These are phyloP conservation scores for Rhinichthys klamathensis DNA, from an alignment of 2,113 vertebrate species.

Conservation along the genomic window DNA sequence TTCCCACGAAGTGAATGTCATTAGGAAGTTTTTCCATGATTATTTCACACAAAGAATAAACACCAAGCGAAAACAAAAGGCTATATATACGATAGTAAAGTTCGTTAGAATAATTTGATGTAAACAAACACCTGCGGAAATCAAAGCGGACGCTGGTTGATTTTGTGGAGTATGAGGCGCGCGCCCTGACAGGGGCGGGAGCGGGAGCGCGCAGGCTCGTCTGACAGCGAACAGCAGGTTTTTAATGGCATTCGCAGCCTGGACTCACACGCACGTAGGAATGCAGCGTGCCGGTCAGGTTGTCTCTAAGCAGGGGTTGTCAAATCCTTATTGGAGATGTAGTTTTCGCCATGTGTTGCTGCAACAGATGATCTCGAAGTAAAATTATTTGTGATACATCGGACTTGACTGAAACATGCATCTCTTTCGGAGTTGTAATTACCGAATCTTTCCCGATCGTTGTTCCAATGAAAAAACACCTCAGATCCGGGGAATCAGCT, in stretches of 20 bases:
- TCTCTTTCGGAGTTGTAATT: constrained; percentile 87
- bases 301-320: background rate
- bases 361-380: constrained; percentile 47
- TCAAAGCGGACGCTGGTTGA: background rate
- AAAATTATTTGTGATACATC: constrained; percentile 51
- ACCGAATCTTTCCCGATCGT: constrained; percentile 84
- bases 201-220: background rate
- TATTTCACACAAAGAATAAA: background rate
- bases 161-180: background rate
- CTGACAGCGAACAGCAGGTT: constrained; percentile 30
- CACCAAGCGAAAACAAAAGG: background rate
- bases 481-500: constrained; percentile 85
- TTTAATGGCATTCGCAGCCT: background rate
- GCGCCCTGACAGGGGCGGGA: background rate
- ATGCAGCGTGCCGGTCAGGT: background rate
- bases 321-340: constrained; percentile 34
- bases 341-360: constrained; percentile 43
- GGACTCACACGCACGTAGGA: constrained; percentile 25
- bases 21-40: background rate
- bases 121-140: constrained; percentile 13
- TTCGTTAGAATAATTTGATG: background rate
- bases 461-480: constrained; percentile 67
- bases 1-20: background rate
- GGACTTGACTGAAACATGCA: constrained; percentile 76
- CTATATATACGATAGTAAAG: background rate